phyloP scores from a whole-genome alignment of 2,113 vertebrate genomes.

The Scomber japonicus region DNA sequence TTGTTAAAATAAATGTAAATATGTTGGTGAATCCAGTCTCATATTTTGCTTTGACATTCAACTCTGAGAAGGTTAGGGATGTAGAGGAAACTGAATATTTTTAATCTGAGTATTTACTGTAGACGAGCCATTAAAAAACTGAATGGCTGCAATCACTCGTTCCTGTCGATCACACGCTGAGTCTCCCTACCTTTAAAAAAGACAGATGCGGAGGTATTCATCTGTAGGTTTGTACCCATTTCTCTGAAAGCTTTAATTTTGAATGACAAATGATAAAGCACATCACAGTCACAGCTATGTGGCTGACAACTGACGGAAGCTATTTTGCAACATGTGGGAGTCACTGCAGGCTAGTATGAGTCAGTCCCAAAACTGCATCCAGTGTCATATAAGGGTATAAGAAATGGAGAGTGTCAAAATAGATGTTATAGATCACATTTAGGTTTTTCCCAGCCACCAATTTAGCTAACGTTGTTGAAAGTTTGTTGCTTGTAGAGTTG shows the following conservation, averaged over 20 bases:
- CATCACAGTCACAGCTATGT: neutral
- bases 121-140: neutral
- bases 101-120: neutral
- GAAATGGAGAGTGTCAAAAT: neutral
- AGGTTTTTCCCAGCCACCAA: too few species aligned
- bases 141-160: conserved; percentile 26
- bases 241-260: conserved; percentile 10
- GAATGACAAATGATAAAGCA: conserved; percentile 9
- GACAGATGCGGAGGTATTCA: neutral
- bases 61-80: neutral
- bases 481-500: too few species aligned
- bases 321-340: neutral
- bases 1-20: neutral
- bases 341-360: neutral
- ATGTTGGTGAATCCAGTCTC: neutral
- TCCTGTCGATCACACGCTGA: neutral
- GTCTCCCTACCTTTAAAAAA: conserved; percentile 29
- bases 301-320: neutral
- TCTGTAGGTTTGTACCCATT: conserved; percentile 26
- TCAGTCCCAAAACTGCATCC: neutral
- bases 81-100: neutral
- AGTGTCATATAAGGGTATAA: too few species aligned
- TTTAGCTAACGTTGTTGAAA: too few species aligned
- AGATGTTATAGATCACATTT: neutral
- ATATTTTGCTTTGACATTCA: conserved; percentile 1